These are phyloP conservation scores for Aphidius gifuensis DNA, from an alignment of 1,140 invertebrate species.

Conservation along the genomic window DNA sequence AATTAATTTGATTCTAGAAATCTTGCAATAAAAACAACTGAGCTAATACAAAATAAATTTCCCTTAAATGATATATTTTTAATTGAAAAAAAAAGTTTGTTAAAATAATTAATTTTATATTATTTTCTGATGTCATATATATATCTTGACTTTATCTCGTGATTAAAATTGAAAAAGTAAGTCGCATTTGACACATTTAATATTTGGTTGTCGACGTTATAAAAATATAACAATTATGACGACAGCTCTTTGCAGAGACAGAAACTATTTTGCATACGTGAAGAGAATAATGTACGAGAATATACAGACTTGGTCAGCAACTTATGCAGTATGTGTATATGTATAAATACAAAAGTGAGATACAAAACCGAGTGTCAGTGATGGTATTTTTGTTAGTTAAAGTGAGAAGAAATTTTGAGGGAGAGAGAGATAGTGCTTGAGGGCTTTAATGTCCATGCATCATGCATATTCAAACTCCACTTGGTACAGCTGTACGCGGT, in stretches of 20 bases:
- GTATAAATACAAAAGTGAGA: constrained; percentile 25
- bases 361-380: constrained; percentile 14
- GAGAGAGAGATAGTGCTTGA: constrained; percentile 29
- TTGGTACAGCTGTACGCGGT: constrained; percentile 51
- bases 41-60: too few relatives aligned
- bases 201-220: constrained; percentile 24
- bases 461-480: constrained; percentile 55
- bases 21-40: too few relatives aligned
- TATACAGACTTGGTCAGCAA: too few relatives aligned
- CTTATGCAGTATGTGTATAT: background rate
- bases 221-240: constrained; percentile 45
- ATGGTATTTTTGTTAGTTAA: background rate
- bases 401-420: constrained; percentile 35
- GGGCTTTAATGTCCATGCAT: constrained; percentile 55
- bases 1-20: too few relatives aligned
- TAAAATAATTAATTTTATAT: too few relatives aligned
- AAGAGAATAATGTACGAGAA: constrained; percentile 33
- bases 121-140: too few relatives aligned
- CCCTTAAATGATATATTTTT: too few relatives aligned
- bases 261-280: constrained; percentile 50
- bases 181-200: constrained; percentile 18
- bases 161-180: too few relatives aligned
- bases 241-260: constrained; percentile 28
- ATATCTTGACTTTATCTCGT: too few relatives aligned
- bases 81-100: too few relatives aligned